phyloP scores from a whole-genome alignment of 1,140 invertebrate species.

The Nephotettix cincticeps region DNA sequence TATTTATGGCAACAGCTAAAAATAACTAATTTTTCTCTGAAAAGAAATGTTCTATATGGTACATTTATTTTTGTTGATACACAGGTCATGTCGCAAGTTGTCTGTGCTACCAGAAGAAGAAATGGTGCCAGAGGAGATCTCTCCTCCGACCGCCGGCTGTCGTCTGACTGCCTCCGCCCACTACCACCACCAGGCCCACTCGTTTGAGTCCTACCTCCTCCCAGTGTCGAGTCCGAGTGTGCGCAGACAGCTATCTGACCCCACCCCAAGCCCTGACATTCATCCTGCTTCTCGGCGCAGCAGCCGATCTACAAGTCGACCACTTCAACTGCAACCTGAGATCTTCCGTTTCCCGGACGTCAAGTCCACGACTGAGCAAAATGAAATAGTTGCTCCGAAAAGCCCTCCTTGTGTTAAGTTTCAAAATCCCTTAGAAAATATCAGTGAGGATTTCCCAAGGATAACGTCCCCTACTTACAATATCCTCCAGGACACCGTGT shows the following conservation, averaged over 20 bases:
- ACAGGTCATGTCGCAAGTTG: conserved; percentile 36
- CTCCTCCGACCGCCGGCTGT: conserved; percentile 9
- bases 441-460: not conserved
- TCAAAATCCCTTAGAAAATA: not conserved
- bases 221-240: conserved; percentile 15
- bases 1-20: too few relatives aligned
- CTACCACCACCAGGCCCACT: conserved; percentile 34
- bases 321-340: conserved; percentile 27
- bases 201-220: conserved; percentile 36
- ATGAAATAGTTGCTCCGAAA: not conserved
- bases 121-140: conserved; percentile 22
- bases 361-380: not conserved
- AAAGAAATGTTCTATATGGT: too few relatives aligned
- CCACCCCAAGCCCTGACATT: conserved; percentile 24
- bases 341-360: conserved; percentile 24
- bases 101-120: conserved; percentile 37
- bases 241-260: conserved; percentile 33
- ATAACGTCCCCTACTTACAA: conserved; percentile 28
- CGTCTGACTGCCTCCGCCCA: conserved; percentile 23
- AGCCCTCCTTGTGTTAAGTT: conserved; percentile 4
- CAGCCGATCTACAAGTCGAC: conserved; percentile 25
- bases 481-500: conserved; percentile 30
- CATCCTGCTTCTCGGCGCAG: not conserved
- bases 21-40: too few relatives aligned
- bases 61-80: too few relatives aligned